phyloP scores from a whole-genome alignment of 2,888 invertebrate genomes.

The Eutolmus rufibarbis region DNA sequence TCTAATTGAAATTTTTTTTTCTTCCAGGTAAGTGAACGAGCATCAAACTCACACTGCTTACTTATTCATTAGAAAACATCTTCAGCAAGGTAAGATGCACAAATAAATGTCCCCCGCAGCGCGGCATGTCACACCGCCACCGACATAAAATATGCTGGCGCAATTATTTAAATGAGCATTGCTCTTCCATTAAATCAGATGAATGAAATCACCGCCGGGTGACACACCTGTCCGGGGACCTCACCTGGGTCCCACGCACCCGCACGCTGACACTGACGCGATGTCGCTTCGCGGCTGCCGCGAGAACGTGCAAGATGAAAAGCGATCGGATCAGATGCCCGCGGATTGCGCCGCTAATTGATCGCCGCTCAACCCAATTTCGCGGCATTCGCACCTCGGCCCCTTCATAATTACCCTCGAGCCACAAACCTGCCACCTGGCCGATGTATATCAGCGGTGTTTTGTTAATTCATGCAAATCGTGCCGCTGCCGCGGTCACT shows the following conservation, averaged over 20 bases:
- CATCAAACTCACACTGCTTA: neutral
- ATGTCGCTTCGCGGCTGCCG: neutral
- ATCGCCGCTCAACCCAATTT: slow-evolving; percentile 5
- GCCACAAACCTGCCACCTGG: neutral
- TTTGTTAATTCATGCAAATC: slow-evolving; percentile 33
- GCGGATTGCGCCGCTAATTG: neutral
- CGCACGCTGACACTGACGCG: neutral
- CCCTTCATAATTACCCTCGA: neutral
- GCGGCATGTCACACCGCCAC: neutral
- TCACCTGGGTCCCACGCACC: slow-evolving; percentile 4
- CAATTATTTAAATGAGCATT: slow-evolving; percentile 14
- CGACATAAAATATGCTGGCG: neutral
- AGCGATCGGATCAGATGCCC: neutral
- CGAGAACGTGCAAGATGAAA: neutral
- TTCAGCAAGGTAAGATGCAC: neutral
- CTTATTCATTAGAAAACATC: neutral
- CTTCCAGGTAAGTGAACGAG: neutral
- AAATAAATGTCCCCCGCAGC: neutral
- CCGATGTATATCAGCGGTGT: neutral
- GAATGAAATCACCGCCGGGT: slow-evolving; percentile 17
- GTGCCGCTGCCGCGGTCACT: neutral
- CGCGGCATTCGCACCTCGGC: neutral
- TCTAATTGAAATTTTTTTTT: neutral
- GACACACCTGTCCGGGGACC: slow-evolving; percentile 7
- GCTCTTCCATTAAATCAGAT: slow-evolving; percentile 12